Evolutionary conservation across 1,140 invertebrate species (phyloP).

Genomic region (Neocloeon triangulifer): DNA sequence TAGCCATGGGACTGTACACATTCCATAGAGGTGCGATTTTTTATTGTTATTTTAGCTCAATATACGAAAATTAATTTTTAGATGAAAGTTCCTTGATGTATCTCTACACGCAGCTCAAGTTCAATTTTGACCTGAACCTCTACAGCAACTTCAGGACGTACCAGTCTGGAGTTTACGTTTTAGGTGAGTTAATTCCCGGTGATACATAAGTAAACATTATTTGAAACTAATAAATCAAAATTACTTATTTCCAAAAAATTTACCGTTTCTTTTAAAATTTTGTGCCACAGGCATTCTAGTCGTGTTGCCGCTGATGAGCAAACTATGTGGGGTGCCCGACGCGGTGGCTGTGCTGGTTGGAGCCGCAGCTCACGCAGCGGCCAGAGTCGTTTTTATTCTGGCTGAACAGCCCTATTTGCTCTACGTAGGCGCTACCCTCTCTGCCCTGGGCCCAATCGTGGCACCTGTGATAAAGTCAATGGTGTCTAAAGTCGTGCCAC

Average conservation of each 20-base stretch:
- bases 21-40: slow-evolving; percentile 35
- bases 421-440: slow-evolving; percentile 32
- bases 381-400: slow-evolving; percentile 36
- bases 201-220: neutral
- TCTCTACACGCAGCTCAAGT: slow-evolving; percentile 37
- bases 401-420: slow-evolving; percentile 25
- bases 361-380: slow-evolving; percentile 34
- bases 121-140: slow-evolving; percentile 34
- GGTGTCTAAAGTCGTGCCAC: slow-evolving; percentile 41
- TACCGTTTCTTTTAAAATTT: neutral
- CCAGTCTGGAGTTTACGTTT: slow-evolving; percentile 36
- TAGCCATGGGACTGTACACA: slow-evolving; percentile 48
- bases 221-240: neutral
- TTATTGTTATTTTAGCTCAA: neutral
- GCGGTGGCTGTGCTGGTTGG: slow-evolving; percentile 47
- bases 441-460: slow-evolving; percentile 43
- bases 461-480: slow-evolving; percentile 50
- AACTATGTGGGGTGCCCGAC: slow-evolving; percentile 34
- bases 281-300: slow-evolving; percentile 27
- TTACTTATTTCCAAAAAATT: neutral
- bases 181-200: slow-evolving; percentile 16
- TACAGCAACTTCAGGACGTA: slow-evolving; percentile 46
- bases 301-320: slow-evolving; percentile 41
- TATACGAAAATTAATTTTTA: slow-evolving; percentile 9
- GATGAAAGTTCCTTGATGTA: slow-evolving; percentile 45